phyloP scores from a whole-genome alignment of 2,888 invertebrate genomes.

The Cerastoderma edule region DNA sequence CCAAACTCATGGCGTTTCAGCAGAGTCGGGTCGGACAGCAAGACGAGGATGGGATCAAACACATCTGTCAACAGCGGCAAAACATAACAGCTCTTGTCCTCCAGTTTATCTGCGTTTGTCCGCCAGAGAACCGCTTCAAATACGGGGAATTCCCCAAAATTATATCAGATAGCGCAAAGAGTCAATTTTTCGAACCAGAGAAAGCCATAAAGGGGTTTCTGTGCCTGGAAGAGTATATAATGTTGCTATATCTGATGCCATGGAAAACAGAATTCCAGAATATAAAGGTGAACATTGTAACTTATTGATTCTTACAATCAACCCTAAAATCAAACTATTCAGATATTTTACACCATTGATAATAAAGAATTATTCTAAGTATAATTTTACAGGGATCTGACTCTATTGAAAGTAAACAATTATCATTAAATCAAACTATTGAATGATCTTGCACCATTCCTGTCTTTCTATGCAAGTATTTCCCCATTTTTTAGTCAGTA shows the following conservation, averaged over 20 bases:
- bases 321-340: background rate
- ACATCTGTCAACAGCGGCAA: slow-evolving; percentile 12
- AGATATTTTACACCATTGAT: too few species aligned
- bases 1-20: slow-evolving; percentile 1
- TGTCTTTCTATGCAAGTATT: too few species aligned
- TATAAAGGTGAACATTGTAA: slow-evolving; percentile 56
- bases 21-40: slow-evolving; percentile 7
- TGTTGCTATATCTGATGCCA: slow-evolving; percentile 61
- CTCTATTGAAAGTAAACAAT: too few species aligned
- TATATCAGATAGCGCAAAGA: slow-evolving; percentile 40
- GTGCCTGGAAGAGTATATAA: slow-evolving; percentile 64
- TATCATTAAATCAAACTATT: too few species aligned
- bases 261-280: slow-evolving; percentile 69
- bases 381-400: too few species aligned
- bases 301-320: background rate
- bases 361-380: too few species aligned
- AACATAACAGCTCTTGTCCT: slow-evolving; percentile 35
- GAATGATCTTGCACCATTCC: too few species aligned
- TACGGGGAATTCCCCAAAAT: slow-evolving; percentile 41
- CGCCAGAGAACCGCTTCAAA: slow-evolving; percentile 35
- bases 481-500: too few species aligned
- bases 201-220: slow-evolving; percentile 65
- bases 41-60: slow-evolving; percentile 14
- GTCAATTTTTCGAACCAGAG: slow-evolving; percentile 51
- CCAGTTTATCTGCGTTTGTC: slow-evolving; percentile 43